Conservation (phyloP, 2,113 vertebrate species). For the Donacobius atricapilla region DNA sequence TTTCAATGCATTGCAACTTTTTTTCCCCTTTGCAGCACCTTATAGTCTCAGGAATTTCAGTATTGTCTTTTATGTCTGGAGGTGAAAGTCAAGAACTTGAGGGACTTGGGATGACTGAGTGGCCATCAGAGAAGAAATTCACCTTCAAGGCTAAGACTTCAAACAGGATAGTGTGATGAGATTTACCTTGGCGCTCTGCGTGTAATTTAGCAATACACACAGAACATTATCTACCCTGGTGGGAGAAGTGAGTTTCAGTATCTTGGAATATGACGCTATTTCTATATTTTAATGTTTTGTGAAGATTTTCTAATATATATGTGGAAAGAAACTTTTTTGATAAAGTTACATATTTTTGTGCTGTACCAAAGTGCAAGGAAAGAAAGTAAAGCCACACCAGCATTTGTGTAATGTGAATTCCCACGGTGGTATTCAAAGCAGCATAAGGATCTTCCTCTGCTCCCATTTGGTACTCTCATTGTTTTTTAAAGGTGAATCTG, state of each 20-base stretch:
- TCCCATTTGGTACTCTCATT: not conserved
- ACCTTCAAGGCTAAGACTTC: not conserved
- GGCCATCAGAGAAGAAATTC: not conserved
- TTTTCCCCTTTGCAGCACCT: not conserved
- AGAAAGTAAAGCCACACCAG: not conserved
- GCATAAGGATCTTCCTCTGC: not conserved
- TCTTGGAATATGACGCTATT: not conserved
- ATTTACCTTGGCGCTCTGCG: not conserved
- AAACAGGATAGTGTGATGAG: not conserved
- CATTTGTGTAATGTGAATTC: not conserved
- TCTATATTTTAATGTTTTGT: not conserved
- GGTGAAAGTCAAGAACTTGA: not conserved
- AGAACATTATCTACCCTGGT: not conserved
- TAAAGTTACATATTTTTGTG: not conserved
- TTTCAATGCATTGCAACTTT: not conserved
- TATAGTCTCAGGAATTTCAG: not conserved
- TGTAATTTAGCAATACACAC: not conserved
- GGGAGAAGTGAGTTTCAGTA: not conserved
- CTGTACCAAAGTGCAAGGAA: not conserved
- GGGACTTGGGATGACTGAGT: not conserved
- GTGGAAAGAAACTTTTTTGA: not conserved
- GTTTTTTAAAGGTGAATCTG: conserved; percentile 45
- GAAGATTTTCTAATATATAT: not conserved
- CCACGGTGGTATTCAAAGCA: conserved; percentile 13
- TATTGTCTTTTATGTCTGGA: not conserved